phyloP scores from a whole-genome alignment of 2,113 vertebrate species.

The Hucho hucho region DNA sequence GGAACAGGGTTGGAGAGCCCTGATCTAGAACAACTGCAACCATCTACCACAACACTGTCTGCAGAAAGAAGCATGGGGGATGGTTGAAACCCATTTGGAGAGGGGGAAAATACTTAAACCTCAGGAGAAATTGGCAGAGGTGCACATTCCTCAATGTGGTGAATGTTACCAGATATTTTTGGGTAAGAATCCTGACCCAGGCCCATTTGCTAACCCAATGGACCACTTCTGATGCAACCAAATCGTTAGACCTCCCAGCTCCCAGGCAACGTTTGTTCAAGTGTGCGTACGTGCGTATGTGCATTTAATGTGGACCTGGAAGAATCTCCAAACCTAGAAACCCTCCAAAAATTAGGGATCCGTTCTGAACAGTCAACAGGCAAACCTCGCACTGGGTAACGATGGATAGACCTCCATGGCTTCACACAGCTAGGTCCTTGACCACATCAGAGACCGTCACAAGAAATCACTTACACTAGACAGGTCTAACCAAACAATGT shows the following conservation, averaged over 20 bases:
- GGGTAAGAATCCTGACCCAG: conserved; percentile 44
- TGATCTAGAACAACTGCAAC: no score
- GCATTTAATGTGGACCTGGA: background rate
- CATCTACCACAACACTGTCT: no score
- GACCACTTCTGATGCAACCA: conserved; percentile 36
- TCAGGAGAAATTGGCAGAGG: conserved; percentile 35
- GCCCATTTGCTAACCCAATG: conserved; percentile 47
- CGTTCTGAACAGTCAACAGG: conserved; percentile 4
- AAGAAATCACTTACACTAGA: conserved; percentile 56
- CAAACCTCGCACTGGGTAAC: conserved; percentile 14
- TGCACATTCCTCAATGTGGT: conserved; percentile 41
- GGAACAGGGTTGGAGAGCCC: no score
- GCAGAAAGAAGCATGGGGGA: conserved; percentile 17
- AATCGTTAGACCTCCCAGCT: conserved; percentile 53
- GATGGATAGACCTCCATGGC: conserved; percentile 37
- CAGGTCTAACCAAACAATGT: conserved; percentile 48
- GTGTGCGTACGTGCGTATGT: background rate
- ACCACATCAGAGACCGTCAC: conserved; percentile 55
- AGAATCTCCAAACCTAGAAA: conserved; percentile 35
- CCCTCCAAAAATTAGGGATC: conserved; percentile 32
- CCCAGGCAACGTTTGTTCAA: conserved; percentile 11
- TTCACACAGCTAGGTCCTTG: conserved; percentile 52
- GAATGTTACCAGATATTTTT: conserved; percentile 47
- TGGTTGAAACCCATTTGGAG: background rate
- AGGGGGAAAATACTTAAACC: conserved; percentile 18